Base-by-base conservation (phyloP, 2,888 invertebrate species). In the Creontiades dilutus region DNA sequence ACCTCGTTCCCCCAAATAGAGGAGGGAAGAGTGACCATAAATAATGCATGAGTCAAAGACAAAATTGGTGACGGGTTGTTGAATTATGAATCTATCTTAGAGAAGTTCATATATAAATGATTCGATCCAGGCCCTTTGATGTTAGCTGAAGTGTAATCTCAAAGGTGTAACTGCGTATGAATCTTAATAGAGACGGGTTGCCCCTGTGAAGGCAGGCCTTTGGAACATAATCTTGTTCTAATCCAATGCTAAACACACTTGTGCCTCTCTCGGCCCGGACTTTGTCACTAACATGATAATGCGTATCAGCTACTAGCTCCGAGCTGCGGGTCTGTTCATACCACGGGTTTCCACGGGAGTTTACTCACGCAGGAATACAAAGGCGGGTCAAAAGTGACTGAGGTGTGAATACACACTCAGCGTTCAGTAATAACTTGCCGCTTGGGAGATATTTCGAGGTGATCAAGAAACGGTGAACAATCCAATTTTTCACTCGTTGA, bases 91-190 rank as follows among this genome's bases (percentile, higher is more conserved):
- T 88, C 80, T 80, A 80, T 88, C 88, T 78, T 27, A 46, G 52
- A 88, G 80, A 88, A 78, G 28, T 76, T 88, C 76, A 88, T 88
- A 88, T 88, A 88, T 86, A 86, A 86, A 88, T 88, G 88, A 88
- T 78, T 88, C 52, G 88, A 61, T 88, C 28, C 76, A n/a, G 16
- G 55, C 52, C 80, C 76, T 88, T 88, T 88, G 88, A 88, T 88
- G 88, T 88, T 14, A 52, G 78, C 80, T 88, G 88, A 78, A 78
- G 88, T 88, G 88, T 88, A 55, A 86, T 88, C 88, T 88, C 88
- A 88, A 88, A 88, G 88, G 88, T 88, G 88, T 88, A 88, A 88
- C 78, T 86, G 76, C 37, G 88, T 88, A 88, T 88, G 88, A 88
- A 88, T 88, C 88, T 88, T 88, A 88, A 88, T 88, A 86, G 75